These are phyloP conservation scores for Trissolcus basalis DNA, from an alignment of 1,140 invertebrate species.

Conservation along the genomic window DNA sequence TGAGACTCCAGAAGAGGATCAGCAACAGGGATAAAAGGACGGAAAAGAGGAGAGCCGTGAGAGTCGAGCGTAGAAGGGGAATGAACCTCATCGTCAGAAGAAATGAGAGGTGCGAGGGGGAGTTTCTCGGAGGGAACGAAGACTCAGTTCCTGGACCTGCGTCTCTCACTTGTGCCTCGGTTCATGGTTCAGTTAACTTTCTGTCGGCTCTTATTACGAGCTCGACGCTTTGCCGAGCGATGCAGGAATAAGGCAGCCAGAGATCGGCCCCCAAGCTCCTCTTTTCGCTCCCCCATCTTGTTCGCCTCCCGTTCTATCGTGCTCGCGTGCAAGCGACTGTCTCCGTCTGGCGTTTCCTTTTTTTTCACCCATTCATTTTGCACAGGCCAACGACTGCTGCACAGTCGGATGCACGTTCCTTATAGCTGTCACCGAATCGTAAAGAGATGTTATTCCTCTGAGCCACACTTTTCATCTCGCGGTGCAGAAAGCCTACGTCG, in stretches of 20 bases:
- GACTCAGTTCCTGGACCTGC: constrained; percentile 59
- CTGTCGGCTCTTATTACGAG: constrained; percentile 67
- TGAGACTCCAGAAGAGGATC: neutral
- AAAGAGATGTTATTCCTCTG: constrained; percentile 35
- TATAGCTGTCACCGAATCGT: constrained; percentile 42
- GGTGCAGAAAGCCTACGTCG: constrained; percentile 2
- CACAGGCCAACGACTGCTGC: constrained; percentile 44
- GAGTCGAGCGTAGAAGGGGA: constrained; percentile 26
- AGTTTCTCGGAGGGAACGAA: constrained; percentile 58
- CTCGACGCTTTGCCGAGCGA: constrained; percentile 59
- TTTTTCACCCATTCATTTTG: constrained; percentile 46
- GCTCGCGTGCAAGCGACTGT: neutral
- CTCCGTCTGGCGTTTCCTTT: constrained; percentile 20
- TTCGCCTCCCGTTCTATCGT: constrained; percentile 5
- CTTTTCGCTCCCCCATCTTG: constrained; percentile 17
- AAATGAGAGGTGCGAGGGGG: constrained; percentile 36
- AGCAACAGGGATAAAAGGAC: constrained; percentile 24
- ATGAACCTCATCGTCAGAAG: constrained; percentile 53
- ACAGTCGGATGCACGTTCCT: constrained; percentile 35
- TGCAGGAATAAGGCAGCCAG: constrained; percentile 36
- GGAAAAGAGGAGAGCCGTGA: constrained; percentile 29
- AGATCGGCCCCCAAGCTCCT: constrained; percentile 36
- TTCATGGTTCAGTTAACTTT: constrained; percentile 70
- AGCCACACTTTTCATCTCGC: constrained; percentile 21
- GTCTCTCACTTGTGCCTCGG: constrained; percentile 35